Evolutionary conservation across 2,797 vertebrate genomes (phyloP), one percentile per base, ranked within the genome.

Genomic region (Microcaecilia unicolor): DNA sequence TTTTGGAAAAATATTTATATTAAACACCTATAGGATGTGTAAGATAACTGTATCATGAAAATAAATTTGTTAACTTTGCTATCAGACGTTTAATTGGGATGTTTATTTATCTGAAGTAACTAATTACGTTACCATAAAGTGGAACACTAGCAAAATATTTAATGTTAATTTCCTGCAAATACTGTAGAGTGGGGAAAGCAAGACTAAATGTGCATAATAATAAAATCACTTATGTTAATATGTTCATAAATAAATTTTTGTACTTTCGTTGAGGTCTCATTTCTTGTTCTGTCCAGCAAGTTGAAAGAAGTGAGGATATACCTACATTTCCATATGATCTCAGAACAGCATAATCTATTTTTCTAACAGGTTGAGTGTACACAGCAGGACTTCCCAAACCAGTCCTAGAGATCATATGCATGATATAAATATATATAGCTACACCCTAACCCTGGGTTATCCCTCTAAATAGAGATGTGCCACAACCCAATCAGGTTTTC

Each of bases 231-330:
- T n/a, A n/a, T 12, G 25, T 30, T 56, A 47, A 48, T 64, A 55
- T 44, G 43, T 51, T 58, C 51, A 51, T 62, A 72, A 28, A 66
- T 70, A 59, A 58, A 60, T 20, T 65, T 66, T 66, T 72, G 42
- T 58, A 67, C 47, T 55, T 38, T 37, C 33, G 31, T 31, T 9
- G 25, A 40, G 22, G 44, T 21, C 17, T 38, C 18, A 10, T 9
- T 45, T 40, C 31, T 28, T 31, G 35, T 44, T 34, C 23, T 18
- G 61, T 33, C 43, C 31, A 21, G 5, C 4, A 2, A 15, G 15
- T 34, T 2, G 6, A 4, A 13, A 29, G 36, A 25, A 21, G 14
- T 9, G 11, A 28, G 22, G 10, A 6, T 9, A n/a, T n/a, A n/a
- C n/a, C n/a, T n/a, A n/a, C n/a, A n/a, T n/a, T n/a, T n/a, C n/a